Base-by-base conservation (phyloP, 2,888 invertebrate genomes). In the Elegia similella region DNA sequence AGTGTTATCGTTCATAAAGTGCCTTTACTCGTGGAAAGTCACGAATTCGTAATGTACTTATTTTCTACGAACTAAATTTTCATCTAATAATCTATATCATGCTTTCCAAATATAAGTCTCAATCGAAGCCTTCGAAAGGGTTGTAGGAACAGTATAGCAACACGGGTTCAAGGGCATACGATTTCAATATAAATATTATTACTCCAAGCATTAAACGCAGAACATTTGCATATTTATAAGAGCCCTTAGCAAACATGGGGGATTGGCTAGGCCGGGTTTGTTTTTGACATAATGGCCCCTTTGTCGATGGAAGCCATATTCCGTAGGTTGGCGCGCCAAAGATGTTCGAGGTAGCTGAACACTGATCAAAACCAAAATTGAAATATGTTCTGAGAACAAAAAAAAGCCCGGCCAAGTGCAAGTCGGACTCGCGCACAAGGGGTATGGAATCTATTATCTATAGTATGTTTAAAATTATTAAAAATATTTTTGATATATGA, bases 201-300 rank as follows among this genome's bases (percentile, higher is more conserved):
- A 87, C 85, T 86, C 75, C 77, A 71, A 75, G 77, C 78, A 82
- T 82, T 86, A 84, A 88, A 87, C 83, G 83, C 80, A 80, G 80
- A 82, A 82, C 77, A 86, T 90, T 89, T 88, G 86, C 89, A 90
- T 90, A 89, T 89, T 88, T 89, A 90, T 88, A 87, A 83, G 84
- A 80, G 78, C 85, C 86, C 88, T 86, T 73, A 70, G 83, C 85
- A 84, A 88, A 88, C 84, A 87, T 81, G 79, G 79, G 78, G 83
- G 81, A 82, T 83, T 81, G 84, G 80, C 78, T 80, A 72, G 72
- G 64, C 65, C 69, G 78, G 73, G 84, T 80, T 86, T 86, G 86
- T 86, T 86, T 84, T 84, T 85, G 86, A 86, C 85, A 83, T 84
- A 84, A 88, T 84, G 82, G 84, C 78, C 77, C 74, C 80, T 84